Evolutionary conservation across 2,797 vertebrate genomes (phyloP).

Genomic region (Phataginus tricuspis): DNA sequence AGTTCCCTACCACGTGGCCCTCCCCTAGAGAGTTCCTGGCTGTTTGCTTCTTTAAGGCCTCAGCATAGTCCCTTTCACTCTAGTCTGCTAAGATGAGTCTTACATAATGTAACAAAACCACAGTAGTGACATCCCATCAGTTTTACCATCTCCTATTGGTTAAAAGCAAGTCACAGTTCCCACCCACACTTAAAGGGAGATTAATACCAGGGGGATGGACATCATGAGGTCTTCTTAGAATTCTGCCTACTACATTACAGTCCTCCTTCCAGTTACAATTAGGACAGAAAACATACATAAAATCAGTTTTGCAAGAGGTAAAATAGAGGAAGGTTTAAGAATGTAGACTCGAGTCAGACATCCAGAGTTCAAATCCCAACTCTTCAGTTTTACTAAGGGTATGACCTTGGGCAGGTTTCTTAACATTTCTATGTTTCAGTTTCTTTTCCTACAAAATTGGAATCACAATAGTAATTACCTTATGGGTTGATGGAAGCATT

Average conservation of each 20-base stretch:
- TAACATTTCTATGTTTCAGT: not conserved
- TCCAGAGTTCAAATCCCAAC: not conserved
- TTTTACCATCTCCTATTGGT: not conserved
- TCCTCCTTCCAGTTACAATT: not conserved
- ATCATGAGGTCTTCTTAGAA: not conserved
- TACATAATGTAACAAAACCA: not conserved
- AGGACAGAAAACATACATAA: not conserved
- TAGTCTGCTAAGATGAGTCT: not conserved
- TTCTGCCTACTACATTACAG: not conserved
- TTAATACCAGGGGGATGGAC: not conserved
- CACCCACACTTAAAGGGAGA: not conserved
- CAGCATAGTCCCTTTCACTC: not conserved
- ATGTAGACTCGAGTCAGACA: not conserved
- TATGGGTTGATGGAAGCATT: not conserved
- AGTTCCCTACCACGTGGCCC: rapidly evolving
- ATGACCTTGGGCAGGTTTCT: not conserved
- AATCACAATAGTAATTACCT: not conserved
- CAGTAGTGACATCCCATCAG: not conserved
- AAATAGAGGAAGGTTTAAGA: not conserved
- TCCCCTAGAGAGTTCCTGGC: not conserved
- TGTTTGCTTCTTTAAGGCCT: not conserved
- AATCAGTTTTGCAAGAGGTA: not conserved
- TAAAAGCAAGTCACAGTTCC: not conserved
- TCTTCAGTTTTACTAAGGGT: not conserved
- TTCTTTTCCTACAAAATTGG: not conserved